These are phyloP conservation scores for Acanthornis magna DNA, from an alignment of 2,797 vertebrate species.

Conservation along the genomic window DNA sequence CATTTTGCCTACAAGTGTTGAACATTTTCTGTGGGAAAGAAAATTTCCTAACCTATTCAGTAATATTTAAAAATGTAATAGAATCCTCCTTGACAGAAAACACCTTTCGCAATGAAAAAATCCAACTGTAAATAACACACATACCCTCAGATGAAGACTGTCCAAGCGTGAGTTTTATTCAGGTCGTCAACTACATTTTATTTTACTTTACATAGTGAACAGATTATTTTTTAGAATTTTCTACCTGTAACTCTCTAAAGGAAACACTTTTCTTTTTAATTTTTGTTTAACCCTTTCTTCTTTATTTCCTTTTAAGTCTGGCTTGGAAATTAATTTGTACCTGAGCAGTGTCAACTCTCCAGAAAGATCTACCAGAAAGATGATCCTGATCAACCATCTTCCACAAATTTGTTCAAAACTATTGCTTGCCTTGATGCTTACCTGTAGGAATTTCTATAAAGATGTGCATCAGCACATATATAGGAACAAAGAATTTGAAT, in stretches of 20 bases:
- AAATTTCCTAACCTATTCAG: not conserved
- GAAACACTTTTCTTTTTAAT: not conserved
- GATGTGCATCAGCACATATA: not conserved
- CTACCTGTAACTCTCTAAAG: not conserved
- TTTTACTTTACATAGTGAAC: not conserved
- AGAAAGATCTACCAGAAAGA: not conserved
- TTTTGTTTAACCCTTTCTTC: not conserved
- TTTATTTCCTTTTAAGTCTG: not conserved
- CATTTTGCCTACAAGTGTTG: not conserved
- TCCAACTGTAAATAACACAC: not conserved
- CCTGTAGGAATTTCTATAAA: not conserved
- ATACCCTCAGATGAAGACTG: not conserved
- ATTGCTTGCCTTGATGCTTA: not conserved
- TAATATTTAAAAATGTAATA: not conserved
- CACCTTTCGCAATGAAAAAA: not conserved
- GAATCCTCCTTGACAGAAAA: not conserved
- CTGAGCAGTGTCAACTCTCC: not conserved
- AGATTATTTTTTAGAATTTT: not conserved
- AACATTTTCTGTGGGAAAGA: not conserved
- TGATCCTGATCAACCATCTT: not conserved
- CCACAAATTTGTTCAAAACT: not conserved
- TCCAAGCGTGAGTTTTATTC: not conserved
- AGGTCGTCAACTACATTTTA: not conserved
- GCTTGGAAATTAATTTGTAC: not conserved
- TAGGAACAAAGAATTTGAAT: not conserved